phyloP scores from a whole-genome alignment of 1,140 invertebrate species.

The Drosophila kepulauana region DNA sequence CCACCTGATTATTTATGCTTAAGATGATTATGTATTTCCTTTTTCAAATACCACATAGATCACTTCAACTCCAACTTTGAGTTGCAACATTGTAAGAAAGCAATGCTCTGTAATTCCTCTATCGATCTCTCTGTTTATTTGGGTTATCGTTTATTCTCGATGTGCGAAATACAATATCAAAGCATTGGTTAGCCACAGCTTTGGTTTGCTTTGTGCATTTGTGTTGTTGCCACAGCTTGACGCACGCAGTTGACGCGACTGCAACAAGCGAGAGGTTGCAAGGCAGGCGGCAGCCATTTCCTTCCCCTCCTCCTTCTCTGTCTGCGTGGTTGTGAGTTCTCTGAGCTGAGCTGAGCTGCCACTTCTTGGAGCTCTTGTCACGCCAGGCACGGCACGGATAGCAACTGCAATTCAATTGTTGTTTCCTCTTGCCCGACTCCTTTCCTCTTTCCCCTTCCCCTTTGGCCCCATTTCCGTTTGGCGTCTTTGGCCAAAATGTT shows the following conservation, averaged over 20 bases:
- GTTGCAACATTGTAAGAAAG: too few relatives aligned
- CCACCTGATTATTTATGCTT: too few relatives aligned
- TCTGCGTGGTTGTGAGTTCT: slow-evolving; percentile 51
- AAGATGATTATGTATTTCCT: too few relatives aligned
- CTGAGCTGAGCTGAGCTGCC: slow-evolving; percentile 44
- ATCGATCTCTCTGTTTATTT: too few relatives aligned
- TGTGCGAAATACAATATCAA: background rate
- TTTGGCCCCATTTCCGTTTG: slow-evolving; percentile 19
- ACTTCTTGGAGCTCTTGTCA: slow-evolving; percentile 71
- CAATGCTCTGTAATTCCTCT: too few relatives aligned
- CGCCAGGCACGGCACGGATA: slow-evolving; percentile 76
- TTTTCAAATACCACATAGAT: too few relatives aligned
- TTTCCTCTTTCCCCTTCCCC: background rate
- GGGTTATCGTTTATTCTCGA: too few relatives aligned
- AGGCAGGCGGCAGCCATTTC: background rate
- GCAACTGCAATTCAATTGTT: slow-evolving; percentile 82
- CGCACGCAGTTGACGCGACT: slow-evolving; percentile 57
- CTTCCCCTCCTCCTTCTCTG: background rate
- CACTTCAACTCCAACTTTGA: too few relatives aligned
- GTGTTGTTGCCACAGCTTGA: slow-evolving; percentile 37
- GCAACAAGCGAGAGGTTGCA: background rate
- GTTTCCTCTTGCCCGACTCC: slow-evolving; percentile 35
- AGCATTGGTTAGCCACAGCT: slow-evolving; percentile 15
- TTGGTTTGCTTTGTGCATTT: slow-evolving; percentile 13
- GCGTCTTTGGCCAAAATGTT: slow-evolving; percentile 66